Evolutionary conservation across 35 echinoderm and acorn worm genomes (phyloP).

Genomic region (Heliocidaris erythrogramma): DNA sequence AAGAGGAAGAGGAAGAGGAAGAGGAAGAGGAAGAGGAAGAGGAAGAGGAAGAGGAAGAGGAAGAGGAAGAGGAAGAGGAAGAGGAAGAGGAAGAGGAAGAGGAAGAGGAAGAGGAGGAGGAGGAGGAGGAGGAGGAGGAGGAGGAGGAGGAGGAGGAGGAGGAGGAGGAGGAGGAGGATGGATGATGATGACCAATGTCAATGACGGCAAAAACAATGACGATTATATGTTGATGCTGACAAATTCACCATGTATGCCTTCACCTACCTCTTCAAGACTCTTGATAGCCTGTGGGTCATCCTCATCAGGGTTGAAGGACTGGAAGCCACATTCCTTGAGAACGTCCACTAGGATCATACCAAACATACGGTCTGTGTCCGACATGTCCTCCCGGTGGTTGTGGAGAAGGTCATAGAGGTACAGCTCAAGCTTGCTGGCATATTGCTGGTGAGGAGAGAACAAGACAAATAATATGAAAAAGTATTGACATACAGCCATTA

Average conservation of each 20-base stretch:
- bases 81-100: no score
- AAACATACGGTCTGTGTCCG: conserved; percentile 48
- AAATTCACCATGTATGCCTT: neutral
- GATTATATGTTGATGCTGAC: neutral
- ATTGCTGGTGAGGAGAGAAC: conserved; percentile 45
- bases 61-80: no score
- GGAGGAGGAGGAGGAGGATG: no score
- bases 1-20: no score
- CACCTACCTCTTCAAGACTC: neutral
- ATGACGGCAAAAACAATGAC: neutral
- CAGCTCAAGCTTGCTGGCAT: conserved; percentile 82
- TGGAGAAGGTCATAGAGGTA: conserved; percentile 85
- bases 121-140: no score
- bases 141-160: no score
- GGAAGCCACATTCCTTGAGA: conserved; percentile 79
- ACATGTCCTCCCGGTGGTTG: conserved; percentile 62
- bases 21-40: no score
- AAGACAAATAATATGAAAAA: neutral
- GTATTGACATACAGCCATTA: neutral
- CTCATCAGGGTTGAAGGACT: conserved; percentile 42
- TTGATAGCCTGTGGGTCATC: conserved; percentile 35
- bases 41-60: no score
- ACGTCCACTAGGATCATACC: conserved; percentile 63
- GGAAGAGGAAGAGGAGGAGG: no score
- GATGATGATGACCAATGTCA: neutral